Evolutionary conservation across 2,888 invertebrate genomes (phyloP).

Genomic region (Cepaea hortensis): DNA sequence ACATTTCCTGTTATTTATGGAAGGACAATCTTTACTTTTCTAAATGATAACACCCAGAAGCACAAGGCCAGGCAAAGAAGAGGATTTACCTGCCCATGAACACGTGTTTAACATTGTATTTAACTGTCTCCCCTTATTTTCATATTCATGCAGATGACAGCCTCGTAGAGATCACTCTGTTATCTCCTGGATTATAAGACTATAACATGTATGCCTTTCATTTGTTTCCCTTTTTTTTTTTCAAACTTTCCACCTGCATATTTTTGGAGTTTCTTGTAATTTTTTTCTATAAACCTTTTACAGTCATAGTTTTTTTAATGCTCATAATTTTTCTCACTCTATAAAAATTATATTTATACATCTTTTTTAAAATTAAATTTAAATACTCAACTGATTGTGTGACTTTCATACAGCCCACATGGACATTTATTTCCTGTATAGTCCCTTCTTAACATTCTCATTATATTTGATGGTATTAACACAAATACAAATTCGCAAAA

Average conservation of each 20-base stretch:
- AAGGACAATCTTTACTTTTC: neutral
- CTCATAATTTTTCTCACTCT: neutral
- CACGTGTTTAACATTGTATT: constrained; percentile 6
- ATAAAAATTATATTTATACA: neutral
- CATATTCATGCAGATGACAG: constrained; percentile 46
- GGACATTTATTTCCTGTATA: neutral
- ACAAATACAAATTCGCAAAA: no score
- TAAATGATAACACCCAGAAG: neutral
- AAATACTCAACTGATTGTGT: neutral
- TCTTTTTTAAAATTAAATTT: neutral
- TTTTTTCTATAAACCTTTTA: constrained; percentile 10
- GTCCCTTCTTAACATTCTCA: neutral
- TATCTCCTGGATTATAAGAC: constrained; percentile 23
- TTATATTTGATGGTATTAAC: no score
- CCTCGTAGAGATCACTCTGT: constrained; percentile 17
- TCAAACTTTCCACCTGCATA: constrained; percentile 46
- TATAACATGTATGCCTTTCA: constrained; percentile 46
- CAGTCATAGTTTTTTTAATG: neutral
- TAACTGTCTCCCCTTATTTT: constrained; percentile 45
- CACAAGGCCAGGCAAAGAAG: neutral
- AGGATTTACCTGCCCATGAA: no score
- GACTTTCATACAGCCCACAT: constrained; percentile 8
- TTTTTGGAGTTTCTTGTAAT: constrained; percentile 31
- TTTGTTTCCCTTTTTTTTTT: constrained; percentile 45
- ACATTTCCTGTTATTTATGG: neutral